A percentile compares a stretch with the other conserved stretches of the same genome.
Conservation (phyloP, 2,113 vertebrate genomes). For the Rhineura floridana region DNA sequence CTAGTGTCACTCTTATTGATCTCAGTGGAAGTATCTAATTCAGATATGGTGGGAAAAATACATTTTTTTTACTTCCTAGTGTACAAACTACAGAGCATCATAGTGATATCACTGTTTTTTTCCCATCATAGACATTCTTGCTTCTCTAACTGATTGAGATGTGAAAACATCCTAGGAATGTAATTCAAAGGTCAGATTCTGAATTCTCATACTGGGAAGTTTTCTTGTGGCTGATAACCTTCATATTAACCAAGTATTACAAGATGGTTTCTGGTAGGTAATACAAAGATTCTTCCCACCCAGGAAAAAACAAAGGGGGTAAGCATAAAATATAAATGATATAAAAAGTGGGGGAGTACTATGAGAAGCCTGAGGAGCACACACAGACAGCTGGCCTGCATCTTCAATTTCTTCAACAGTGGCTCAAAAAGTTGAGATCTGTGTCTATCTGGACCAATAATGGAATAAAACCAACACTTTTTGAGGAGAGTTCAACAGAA, state of each 20-base stretch:
- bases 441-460: not conserved
- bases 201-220: not conserved
- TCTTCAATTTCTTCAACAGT: no score
- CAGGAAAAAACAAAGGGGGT: no score
- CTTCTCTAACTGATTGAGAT: not conserved
- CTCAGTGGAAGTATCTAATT: not conserved
- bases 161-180: not conserved
- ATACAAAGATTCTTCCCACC: not conserved
- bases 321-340: not conserved
- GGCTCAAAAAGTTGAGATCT: no score
- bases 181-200: constrained; percentile 3
- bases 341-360: no score
- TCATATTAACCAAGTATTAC: not conserved
- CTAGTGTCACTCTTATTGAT: not conserved
- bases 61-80: not conserved
- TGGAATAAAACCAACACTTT: not conserved
- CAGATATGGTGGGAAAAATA: not conserved
- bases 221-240: not conserved
- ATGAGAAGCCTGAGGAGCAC: no score
- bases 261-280: not conserved
- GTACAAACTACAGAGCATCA: not conserved
- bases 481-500: not conserved
- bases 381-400: no score
- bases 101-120: not conserved
- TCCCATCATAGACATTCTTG: not conserved